Conservation (phyloP, 2,113 vertebrate species). For the Dipodomys merriami region DNA sequence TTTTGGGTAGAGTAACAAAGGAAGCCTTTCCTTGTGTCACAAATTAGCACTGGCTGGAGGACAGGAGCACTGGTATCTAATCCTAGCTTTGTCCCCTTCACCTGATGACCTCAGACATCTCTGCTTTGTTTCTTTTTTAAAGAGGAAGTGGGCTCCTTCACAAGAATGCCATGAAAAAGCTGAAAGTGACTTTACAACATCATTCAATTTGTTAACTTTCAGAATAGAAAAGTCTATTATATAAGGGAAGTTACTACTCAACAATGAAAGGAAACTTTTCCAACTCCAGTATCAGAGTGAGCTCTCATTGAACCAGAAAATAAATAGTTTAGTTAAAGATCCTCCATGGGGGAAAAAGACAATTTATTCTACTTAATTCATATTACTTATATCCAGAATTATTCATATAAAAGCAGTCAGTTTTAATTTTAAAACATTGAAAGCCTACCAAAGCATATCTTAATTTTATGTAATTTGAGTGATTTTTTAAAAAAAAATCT, state of each 20-base stretch:
- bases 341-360: conserved; percentile 6
- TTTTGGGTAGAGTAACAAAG: neutral
- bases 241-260: conserved; percentile 31
- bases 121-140: conserved; percentile 46
- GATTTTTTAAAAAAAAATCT: conserved; percentile 28
- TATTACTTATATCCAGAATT: conserved; percentile 52
- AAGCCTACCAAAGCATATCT: neutral
- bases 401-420: neutral
- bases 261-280: neutral
- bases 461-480: conserved; percentile 47
- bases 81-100: neutral
- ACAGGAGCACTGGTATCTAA: neutral
- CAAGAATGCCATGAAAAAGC: neutral
- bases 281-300: neutral
- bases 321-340: neutral
- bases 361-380: conserved; percentile 14
- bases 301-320: neutral
- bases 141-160: neutral
- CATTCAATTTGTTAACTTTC: conserved; percentile 41
- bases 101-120: neutral
- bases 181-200: neutral
- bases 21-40: neutral
- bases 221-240: conserved; percentile 24
- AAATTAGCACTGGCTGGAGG: neutral
- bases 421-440: conserved; percentile 55